Evolutionary conservation across 2,888 invertebrate genomes (phyloP).

Genomic region (Scaptomyza cyrtandrae): DNA sequence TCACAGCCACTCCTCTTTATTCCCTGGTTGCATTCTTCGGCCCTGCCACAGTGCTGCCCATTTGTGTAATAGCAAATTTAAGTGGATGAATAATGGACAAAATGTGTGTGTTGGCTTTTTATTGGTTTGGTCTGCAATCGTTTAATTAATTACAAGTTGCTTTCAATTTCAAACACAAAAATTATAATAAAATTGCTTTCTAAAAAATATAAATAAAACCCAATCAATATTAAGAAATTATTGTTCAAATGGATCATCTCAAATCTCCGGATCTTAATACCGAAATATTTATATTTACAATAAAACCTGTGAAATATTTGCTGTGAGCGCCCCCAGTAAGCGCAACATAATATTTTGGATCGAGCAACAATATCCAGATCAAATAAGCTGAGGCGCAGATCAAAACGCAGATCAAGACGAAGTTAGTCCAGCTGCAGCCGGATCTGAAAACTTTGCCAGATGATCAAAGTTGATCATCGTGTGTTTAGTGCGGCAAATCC

Average conservation of each 20-base stretch:
- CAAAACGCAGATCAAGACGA: conserved; percentile 53
- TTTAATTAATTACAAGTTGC: conserved; percentile 68
- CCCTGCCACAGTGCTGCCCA: conserved; percentile 38
- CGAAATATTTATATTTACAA: neutral
- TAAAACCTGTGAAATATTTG: conserved; percentile 49
- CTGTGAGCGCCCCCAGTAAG: conserved; percentile 54
- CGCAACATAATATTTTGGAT: conserved; percentile 71
- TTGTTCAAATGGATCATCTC: conserved; percentile 4
- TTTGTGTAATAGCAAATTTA: conserved; percentile 71
- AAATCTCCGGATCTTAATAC: neutral
- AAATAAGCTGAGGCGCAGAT: conserved; percentile 9
- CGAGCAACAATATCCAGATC: conserved; percentile 46
- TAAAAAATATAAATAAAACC: no score
- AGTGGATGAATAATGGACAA: conserved; percentile 67
- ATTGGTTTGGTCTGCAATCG: conserved; percentile 28
- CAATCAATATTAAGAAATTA: neutral
- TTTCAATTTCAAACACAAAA: conserved; percentile 16
- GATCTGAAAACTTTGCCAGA: conserved; percentile 26
- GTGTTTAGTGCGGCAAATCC: conserved; percentile 71
- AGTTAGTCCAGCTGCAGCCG: conserved; percentile 62
- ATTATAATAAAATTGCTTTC: neutral
- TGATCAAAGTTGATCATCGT: conserved; percentile 57
- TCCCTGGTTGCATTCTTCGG: neutral
- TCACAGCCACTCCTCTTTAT: neutral
- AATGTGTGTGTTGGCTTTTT: conserved; percentile 52